These are phyloP conservation scores for Montipora cactus DNA, from an alignment of 64 coral and sea anemone genomes.

Conservation along the genomic window DNA sequence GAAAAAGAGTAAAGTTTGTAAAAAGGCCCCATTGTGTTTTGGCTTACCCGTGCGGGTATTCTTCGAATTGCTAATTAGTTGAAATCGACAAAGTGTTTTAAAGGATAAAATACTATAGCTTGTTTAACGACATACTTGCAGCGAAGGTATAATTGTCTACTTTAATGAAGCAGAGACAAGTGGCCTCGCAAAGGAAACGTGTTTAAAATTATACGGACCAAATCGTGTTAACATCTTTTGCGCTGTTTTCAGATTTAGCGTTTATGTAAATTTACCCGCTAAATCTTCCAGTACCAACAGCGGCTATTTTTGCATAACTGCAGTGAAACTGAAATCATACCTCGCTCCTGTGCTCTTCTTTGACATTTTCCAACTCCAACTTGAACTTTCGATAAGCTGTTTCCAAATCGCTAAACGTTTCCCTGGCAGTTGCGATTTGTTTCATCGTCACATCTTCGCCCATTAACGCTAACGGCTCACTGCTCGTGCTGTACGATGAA, in stretches of 20 bases:
- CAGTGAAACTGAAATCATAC: constrained; percentile 39
- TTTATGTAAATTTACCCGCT: constrained; percentile 37
- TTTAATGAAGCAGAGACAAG: background rate
- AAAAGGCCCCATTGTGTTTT: background rate
- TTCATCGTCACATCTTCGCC: constrained; percentile 76
- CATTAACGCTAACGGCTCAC: constrained; percentile 5
- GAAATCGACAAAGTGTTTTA: background rate
- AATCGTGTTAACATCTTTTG: background rate
- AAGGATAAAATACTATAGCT: background rate
- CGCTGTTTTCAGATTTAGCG: background rate
- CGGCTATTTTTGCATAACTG: background rate
- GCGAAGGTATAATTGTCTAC: background rate
- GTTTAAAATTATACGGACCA: background rate
- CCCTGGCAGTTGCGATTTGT: constrained; percentile 79
- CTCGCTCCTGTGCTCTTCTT: constrained; percentile 89
- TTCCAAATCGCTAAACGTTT: constrained; percentile 90
- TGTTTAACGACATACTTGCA: background rate
- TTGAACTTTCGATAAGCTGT: constrained; percentile 91
- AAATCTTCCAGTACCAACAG: background rate
- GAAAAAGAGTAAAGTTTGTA: background rate
- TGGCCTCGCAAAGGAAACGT: background rate
- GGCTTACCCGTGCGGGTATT: background rate
- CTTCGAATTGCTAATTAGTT: constrained; percentile 7
- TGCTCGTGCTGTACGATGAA: constrained; percentile 8
- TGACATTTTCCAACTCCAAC: constrained; percentile 77